Conservation (phyloP, 2,113 vertebrate genomes). For the Chinchilla lanigera region DNA sequence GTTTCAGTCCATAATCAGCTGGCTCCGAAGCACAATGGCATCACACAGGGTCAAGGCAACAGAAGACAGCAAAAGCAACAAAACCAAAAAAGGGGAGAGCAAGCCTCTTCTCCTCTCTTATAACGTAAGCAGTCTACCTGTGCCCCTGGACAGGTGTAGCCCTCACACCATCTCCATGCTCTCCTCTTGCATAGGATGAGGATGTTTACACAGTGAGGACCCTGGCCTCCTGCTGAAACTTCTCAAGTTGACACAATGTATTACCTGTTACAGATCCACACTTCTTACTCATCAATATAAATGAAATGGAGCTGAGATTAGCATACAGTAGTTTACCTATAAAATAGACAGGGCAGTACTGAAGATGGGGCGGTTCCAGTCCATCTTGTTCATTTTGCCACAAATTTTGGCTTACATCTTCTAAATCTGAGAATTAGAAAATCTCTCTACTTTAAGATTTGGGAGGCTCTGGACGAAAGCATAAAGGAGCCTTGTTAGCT, state of each 20-base stretch:
- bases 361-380: neutral
- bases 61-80: neutral
- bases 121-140: neutral
- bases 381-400: neutral
- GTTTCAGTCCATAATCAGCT: neutral
- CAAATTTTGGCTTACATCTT: neutral
- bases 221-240: neutral
- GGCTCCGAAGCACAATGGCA: neutral
- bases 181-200: neutral
- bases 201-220: neutral
- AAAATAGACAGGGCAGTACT: neutral
- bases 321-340: neutral
- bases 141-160: neutral
- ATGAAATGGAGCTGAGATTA: neutral
- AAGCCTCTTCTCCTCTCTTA: neutral
- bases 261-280: neutral
- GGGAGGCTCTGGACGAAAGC: neutral
- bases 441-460: neutral
- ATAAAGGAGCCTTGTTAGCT: neutral
- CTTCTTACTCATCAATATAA: slow-evolving; percentile 37
- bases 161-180: neutral
- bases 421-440: slow-evolving; percentile 31
- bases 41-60: neutral
- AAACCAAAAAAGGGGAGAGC: neutral
- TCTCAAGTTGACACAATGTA: neutral